phyloP scores from a whole-genome alignment of 2,113 vertebrate species.

The Coptodon rendalli region DNA sequence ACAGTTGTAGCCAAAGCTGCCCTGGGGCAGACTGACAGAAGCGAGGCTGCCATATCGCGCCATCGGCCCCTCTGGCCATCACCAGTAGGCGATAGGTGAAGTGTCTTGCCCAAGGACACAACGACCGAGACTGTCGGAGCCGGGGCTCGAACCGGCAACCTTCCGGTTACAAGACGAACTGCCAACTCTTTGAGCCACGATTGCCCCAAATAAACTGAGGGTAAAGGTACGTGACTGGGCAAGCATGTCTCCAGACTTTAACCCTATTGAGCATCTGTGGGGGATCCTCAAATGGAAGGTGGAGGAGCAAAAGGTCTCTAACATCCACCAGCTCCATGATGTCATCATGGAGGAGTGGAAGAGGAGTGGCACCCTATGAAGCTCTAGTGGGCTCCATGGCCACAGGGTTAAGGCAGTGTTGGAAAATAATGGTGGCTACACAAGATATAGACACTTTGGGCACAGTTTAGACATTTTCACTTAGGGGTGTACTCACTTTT shows the following conservation, averaged over 20 bases:
- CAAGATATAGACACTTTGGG: background rate
- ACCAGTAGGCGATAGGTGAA: too few species aligned
- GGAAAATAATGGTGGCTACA: background rate
- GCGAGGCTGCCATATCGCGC: too few species aligned
- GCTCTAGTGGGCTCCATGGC: background rate
- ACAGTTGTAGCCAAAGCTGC: too few species aligned
- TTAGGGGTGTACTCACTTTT: background rate
- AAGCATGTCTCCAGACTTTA: background rate
- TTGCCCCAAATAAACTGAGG: background rate
- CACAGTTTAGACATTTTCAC: background rate
- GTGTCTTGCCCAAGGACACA: too few species aligned
- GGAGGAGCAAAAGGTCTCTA: background rate
- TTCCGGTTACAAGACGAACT: too few species aligned
- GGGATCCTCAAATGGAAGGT: background rate
- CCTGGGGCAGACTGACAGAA: too few species aligned
- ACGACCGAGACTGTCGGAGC: too few species aligned
- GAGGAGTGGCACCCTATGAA: background rate
- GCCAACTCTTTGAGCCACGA: too few species aligned
- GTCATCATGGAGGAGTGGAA: background rate
- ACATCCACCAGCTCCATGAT: background rate
- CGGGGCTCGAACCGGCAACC: too few species aligned
- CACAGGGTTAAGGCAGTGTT: background rate
- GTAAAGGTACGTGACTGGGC: background rate
- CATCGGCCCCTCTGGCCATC: too few species aligned
- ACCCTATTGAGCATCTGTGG: fast-evolving